These are phyloP conservation scores for Drosophila kuntzei DNA, from an alignment of 2,888 invertebrate genomes.

Conservation along the genomic window DNA sequence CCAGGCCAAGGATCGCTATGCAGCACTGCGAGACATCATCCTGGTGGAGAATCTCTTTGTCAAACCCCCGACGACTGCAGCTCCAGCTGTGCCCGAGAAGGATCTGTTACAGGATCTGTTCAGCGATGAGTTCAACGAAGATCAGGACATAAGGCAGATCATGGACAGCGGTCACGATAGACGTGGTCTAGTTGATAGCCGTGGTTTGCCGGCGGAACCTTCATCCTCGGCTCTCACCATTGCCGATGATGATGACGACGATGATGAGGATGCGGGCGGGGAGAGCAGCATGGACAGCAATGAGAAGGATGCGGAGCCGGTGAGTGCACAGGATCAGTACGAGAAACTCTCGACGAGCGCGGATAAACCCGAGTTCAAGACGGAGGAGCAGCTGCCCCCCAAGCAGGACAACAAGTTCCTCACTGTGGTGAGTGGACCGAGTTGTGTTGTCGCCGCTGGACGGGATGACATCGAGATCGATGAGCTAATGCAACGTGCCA, in stretches of 20 bases:
- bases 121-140: constrained; percentile 82
- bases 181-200: constrained; percentile 76
- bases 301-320: constrained; percentile 74
- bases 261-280: constrained; percentile 82
- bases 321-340: constrained; percentile 75
- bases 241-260: constrained; percentile 83
- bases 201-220: constrained; percentile 78
- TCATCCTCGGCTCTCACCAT: constrained; percentile 81
- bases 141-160: constrained; percentile 87
- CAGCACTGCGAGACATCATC: constrained; percentile 92
- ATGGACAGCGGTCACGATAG: constrained; percentile 84
- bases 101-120: constrained; percentile 83
- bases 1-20: constrained; percentile 90
- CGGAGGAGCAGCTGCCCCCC: constrained; percentile 50
- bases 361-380: constrained; percentile 50
- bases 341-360: constrained; percentile 79
- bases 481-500: constrained; percentile 85
- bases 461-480: constrained; percentile 85
- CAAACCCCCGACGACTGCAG: constrained; percentile 80
- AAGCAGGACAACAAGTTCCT: constrained; percentile 81
- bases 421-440: constrained; percentile 59
- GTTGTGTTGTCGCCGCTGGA: constrained; percentile 60
- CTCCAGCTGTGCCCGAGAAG: constrained; percentile 53
- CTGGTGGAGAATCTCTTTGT: constrained; percentile 88
- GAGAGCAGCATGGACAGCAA: constrained; percentile 83